Evolutionary conservation across 2,888 invertebrate genomes (phyloP).

Genomic region (Cheilosia urbana): DNA sequence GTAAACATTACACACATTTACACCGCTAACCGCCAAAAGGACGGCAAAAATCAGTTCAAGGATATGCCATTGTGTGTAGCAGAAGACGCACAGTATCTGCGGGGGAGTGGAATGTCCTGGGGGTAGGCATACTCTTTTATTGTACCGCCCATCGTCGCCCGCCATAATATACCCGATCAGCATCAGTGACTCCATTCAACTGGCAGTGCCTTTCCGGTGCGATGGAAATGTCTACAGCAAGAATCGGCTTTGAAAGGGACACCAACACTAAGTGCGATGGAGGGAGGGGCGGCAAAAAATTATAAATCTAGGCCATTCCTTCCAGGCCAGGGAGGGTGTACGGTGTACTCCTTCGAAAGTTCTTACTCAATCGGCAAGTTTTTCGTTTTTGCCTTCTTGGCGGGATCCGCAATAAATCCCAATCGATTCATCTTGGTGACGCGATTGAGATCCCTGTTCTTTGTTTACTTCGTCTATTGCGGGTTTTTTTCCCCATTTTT

Average conservation of each 20-base stretch:
- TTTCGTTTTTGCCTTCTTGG: conserved; percentile 19
- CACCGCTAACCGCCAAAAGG: conserved; percentile 39
- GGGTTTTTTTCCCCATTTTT: conserved; percentile 5
- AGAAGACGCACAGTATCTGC: background rate
- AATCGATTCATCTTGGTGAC: background rate
- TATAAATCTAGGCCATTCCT: conserved; percentile 49
- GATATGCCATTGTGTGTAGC: conserved; percentile 1
- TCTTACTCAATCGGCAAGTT: background rate
- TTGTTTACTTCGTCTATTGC: conserved; percentile 19
- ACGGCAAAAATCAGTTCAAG: conserved; percentile 65
- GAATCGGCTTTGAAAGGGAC: conserved; percentile 13
- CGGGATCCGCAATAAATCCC: conserved; percentile 23
- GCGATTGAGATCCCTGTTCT: conserved; percentile 35
- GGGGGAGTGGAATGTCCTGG: background rate
- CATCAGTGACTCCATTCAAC: conserved; percentile 14
- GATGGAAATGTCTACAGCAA: background rate
- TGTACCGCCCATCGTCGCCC: conserved; percentile 1
- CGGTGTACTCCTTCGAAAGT: background rate
- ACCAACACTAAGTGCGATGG: background rate
- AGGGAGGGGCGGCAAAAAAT: conserved; percentile 16
- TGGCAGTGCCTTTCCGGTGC: conserved; percentile 10
- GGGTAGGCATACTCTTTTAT: background rate
- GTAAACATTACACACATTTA: conserved; percentile 45
- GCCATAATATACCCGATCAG: background rate
- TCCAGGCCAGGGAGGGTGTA: background rate